Conservation (phyloP, 2,888 invertebrate genomes). For the Plebejus anna region DNA sequence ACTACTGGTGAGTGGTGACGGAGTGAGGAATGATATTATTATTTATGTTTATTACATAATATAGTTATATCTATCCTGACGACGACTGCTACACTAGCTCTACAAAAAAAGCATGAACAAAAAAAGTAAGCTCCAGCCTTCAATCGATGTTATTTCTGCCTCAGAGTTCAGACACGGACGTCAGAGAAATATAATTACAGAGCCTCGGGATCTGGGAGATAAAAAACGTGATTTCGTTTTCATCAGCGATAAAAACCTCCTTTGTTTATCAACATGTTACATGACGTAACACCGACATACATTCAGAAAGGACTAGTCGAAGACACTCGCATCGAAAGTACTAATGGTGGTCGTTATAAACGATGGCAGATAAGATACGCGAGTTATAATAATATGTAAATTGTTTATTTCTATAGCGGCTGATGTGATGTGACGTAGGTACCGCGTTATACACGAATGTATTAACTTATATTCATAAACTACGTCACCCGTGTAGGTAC, state of each 20-base stretch:
- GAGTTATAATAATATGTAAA: neutral
- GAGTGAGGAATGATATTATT: neutral
- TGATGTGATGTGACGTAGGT: neutral
- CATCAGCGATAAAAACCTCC: neutral
- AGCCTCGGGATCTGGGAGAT: neutral
- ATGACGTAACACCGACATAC: neutral
- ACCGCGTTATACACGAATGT: neutral
- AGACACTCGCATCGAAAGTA: conserved; percentile 7
- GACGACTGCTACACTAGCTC: neutral
- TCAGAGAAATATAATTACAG: neutral
- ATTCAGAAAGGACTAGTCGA: neutral
- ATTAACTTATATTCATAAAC: no score
- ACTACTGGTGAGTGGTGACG: no score
- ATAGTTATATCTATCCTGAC: neutral
- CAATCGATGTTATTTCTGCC: neutral
- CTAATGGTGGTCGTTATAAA: neutral
- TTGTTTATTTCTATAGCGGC: neutral
- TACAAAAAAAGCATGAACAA: neutral
- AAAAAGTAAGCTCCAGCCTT: neutral
- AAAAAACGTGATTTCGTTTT: conserved; percentile 6
- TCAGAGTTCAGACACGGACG: neutral
- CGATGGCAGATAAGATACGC: neutral
- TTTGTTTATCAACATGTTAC: conserved; percentile 3
- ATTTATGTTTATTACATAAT: no score
- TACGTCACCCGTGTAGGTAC: neutral